Evolutionary conservation across 2,888 invertebrate genomes (phyloP), one percentile per base, ranked within the genome.

Genomic region (Oligia fasciuncula): DNA sequence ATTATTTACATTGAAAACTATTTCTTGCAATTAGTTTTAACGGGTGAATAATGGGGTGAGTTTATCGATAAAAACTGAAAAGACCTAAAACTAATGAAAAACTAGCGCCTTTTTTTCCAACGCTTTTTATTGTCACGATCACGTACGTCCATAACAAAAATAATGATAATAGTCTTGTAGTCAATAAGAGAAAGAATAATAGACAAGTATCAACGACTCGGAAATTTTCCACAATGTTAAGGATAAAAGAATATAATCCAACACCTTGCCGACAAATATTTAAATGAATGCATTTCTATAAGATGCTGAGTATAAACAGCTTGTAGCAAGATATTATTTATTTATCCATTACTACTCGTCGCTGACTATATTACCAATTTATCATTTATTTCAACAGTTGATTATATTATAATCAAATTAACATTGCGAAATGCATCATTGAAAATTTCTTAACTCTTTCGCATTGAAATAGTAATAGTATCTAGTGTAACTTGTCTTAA

Each of bases 211-310:
- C 62, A 68, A 43, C n/a, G 14, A 66, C 23, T 72, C 43, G 57
- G n/a, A 83, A 72, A 62, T 77, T 74, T 74, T 76, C 40, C 63
- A 85, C 78, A 69, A 68, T 65, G 63, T 67, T 70, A 72, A 65
- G 14, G 35, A 76, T 73, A 70, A 75, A 63, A 72, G 40, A 67
- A 77, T 72, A 73, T 66, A 74, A 29, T 63, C 73, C 84, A 83
- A 84, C 87, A 88, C 88, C 88, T 87, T 87, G 88, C 81, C 43
- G n/a, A 62, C 60, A 75, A 81, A 81, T 86, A 76, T 88, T 79
- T 79, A 79, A 85, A 88, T 86, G 14, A 77, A 85, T 85, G 77
- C 77, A 78, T 79, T 81, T 76, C 51, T 87, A 63, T 62, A 80
- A 66, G 79, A 77, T 83, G 81, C 76, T 79, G 71, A 76, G 78